Conservation (phyloP, 2,797 vertebrate genomes). For the Odontamblyopus lacepedii region DNA sequence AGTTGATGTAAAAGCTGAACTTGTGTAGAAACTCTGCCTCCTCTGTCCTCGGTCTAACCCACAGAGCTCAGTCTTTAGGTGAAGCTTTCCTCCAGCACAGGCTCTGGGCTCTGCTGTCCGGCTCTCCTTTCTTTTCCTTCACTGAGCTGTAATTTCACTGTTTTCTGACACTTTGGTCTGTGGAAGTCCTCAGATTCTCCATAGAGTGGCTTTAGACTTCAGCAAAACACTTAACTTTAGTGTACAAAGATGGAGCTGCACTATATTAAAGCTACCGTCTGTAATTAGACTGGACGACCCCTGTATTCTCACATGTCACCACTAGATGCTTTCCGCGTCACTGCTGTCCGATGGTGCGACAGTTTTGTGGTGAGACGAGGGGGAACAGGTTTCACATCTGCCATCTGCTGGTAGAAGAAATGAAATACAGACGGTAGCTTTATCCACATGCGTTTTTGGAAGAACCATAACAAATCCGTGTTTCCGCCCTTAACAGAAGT, state of each 20-base stretch:
- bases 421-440: no score
- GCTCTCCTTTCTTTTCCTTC: constrained; percentile 42
- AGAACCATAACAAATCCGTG: no score
- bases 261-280: background rate
- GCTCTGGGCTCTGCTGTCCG: constrained; percentile 15
- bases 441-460: no score
- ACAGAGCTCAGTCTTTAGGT: constrained; percentile 8
- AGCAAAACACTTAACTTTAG: constrained; percentile 38
- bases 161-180: constrained; percentile 27
- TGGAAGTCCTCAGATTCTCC: constrained; percentile 42
- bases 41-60: constrained; percentile 46
- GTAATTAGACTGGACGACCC: no score
- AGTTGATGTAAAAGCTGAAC: background rate
- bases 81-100: constrained; percentile 29
- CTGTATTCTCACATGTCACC: no score
- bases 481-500: no score
- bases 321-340: no score
- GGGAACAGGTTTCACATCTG: no score
- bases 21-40: constrained; percentile 63
- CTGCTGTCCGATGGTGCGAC: no score
- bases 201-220: constrained; percentile 47
- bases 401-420: no score
- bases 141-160: constrained; percentile 25
- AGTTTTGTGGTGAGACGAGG: no score
- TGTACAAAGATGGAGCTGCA: background rate